Evolutionary conservation across 2,888 invertebrate species (phyloP).

Genomic region (Tenthredo scrophulariae): DNA sequence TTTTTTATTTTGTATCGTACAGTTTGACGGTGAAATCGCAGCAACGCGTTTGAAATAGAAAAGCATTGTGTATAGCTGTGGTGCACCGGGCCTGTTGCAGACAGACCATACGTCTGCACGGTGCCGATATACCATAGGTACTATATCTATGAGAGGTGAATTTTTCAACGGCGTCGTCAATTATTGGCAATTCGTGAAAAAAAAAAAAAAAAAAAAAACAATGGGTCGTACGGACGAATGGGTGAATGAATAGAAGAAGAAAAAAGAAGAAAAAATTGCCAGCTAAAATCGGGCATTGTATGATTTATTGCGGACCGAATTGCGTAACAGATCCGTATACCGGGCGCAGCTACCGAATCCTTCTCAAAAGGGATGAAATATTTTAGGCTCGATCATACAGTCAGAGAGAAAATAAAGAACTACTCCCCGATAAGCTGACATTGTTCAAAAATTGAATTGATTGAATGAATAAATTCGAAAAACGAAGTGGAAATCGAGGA

Average conservation of each 20-base stretch:
- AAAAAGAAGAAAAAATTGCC: not conserved
- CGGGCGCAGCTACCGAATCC: not conserved
- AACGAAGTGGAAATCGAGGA: not conserved
- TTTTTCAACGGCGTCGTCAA: constrained; percentile 38
- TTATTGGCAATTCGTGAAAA: constrained; percentile 41
- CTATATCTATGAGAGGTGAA: not conserved
- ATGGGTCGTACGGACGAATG: constrained; percentile 11
- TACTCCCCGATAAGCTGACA: not conserved
- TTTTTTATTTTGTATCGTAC: not conserved
- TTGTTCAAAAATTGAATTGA: not conserved
- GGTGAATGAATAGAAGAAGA: no score
- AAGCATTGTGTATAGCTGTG: not conserved
- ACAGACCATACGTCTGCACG: constrained; percentile 1
- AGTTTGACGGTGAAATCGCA: constrained; percentile 1
- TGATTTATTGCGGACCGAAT: constrained; percentile 24
- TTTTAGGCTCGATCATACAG: not conserved
- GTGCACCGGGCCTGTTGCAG: not conserved
- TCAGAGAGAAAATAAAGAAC: not conserved
- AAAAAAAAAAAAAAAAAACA: constrained; percentile 24
- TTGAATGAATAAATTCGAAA: not conserved
- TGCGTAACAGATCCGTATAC: constrained; percentile 11
- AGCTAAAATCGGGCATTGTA: not conserved
- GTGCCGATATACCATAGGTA: not conserved
- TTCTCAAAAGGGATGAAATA: constrained; percentile 6
- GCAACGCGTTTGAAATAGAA: not conserved